Conservation (phyloP, 2,113 vertebrate species). For the Furnarius figulus region DNA sequence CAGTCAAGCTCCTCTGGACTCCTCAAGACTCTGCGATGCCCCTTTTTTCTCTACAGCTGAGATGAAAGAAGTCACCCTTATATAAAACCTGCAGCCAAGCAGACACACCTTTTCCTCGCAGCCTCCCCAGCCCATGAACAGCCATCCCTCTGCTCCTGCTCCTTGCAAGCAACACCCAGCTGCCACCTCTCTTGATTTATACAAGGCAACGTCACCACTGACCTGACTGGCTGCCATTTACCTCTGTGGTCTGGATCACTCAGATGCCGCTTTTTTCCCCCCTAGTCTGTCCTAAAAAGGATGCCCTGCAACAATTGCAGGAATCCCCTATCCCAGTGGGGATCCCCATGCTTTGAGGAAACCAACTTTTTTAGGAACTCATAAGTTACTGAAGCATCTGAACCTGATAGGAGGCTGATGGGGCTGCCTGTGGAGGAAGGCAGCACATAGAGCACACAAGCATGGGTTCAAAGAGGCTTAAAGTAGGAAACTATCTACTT, state of each 20-base stretch:
- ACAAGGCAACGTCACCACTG: background rate
- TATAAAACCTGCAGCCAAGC: background rate
- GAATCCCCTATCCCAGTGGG: background rate
- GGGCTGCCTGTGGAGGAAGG: background rate
- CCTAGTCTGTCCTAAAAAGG: accelerated
- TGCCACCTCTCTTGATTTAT: conserved; percentile 18
- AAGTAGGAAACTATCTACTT: accelerated
- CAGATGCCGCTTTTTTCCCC: accelerated
- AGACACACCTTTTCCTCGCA: background rate
- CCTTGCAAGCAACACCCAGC: background rate
- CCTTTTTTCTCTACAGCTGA: background rate
- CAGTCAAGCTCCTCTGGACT: background rate
- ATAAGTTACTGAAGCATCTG: background rate
- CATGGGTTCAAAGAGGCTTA: background rate
- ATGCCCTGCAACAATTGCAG: background rate
- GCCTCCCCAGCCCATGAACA: background rate
- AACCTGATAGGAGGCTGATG: background rate
- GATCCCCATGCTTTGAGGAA: background rate
- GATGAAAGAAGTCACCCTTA: background rate
- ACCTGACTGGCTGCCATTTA: accelerated
- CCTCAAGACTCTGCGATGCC: accelerated
- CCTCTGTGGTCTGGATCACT: background rate
- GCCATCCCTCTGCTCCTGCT: background rate
- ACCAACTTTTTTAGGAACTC: background rate
- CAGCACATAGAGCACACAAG: accelerated